phyloP scores from a whole-genome alignment of 2,888 invertebrate genomes.

The Empis livida region DNA sequence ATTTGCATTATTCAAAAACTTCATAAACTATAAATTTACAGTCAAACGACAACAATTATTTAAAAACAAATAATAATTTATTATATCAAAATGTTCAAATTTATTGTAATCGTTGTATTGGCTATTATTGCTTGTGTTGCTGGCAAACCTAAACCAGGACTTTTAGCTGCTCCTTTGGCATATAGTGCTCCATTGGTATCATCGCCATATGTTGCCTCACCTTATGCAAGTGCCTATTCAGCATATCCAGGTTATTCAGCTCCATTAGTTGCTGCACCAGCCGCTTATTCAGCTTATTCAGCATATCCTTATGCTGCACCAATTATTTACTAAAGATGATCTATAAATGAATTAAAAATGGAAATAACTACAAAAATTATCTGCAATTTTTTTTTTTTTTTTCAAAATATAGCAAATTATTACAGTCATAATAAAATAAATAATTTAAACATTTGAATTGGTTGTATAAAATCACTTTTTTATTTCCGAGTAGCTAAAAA shows the following conservation, averaged over 20 bases:
- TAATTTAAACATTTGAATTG: too few species aligned
- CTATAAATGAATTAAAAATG: too few species aligned
- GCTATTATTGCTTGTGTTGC: slow-evolving; percentile 18
- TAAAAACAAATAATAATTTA: too few species aligned
- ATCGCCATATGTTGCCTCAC: slow-evolving; percentile 5
- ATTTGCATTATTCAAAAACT: too few species aligned
- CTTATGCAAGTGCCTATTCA: slow-evolving; percentile 16
- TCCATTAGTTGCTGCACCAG: slow-evolving; percentile 20
- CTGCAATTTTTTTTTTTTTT: too few species aligned
- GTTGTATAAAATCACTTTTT: too few species aligned
- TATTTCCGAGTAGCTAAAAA: too few species aligned
- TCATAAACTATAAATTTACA: too few species aligned
- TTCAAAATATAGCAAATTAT: too few species aligned
- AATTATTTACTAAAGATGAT: neutral
- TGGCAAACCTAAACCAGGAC: slow-evolving; percentile 18
- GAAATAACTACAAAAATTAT: too few species aligned
- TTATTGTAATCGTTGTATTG: slow-evolving; percentile 19
- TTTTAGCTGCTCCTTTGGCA: slow-evolving; percentile 28
- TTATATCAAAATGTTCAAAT: slow-evolving; percentile 1
- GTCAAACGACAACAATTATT: too few species aligned
- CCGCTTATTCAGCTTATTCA: slow-evolving; percentile 14
- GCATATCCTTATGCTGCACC: slow-evolving; percentile 4
- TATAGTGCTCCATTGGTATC: slow-evolving; percentile 28
- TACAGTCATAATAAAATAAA: too few species aligned
- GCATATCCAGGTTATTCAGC: slow-evolving; percentile 16